A percentile compares a stretch with the other conserved stretches of the same genome.
These are phyloP conservation scores for Leptopilina boulardi DNA, from an alignment of 1,140 invertebrate species.

Conservation along the genomic window DNA sequence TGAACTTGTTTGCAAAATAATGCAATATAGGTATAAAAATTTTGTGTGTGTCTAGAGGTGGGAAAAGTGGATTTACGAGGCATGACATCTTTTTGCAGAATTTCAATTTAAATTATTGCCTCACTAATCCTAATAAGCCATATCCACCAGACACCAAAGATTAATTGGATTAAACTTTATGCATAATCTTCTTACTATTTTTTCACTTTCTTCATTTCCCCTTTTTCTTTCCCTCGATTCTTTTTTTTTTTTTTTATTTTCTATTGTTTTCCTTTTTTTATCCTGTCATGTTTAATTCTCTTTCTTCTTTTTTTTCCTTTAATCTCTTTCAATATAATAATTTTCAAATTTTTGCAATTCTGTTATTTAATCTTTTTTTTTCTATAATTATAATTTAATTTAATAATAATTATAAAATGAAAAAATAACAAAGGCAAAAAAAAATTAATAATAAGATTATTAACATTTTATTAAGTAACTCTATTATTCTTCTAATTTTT, in stretches of 20 bases:
- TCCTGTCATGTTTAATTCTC: not conserved
- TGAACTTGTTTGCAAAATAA: too few species aligned
- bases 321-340: too few species aligned
- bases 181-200: slow-evolving; percentile 44
- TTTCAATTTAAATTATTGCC: slow-evolving; percentile 70
- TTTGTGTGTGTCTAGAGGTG: not conserved
- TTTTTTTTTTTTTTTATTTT: too few species aligned
- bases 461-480: too few species aligned
- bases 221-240: slow-evolving; percentile 24
- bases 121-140: slow-evolving; percentile 55
- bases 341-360: too few species aligned
- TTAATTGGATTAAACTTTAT: slow-evolving; percentile 67
- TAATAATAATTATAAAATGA: too few species aligned
- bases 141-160: slow-evolving; percentile 56
- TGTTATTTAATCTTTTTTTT: too few species aligned
- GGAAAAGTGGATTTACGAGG: slow-evolving; percentile 4
- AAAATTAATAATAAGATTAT: too few species aligned
- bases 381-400: too few species aligned
- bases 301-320: not conserved
- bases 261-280: not conserved
- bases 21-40: too few species aligned
- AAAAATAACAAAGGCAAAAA: too few species aligned
- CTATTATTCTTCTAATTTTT: too few species aligned
- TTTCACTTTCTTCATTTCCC: slow-evolving; percentile 25
- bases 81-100: slow-evolving; percentile 46